Evolutionary conservation across 2,888 invertebrate genomes (phyloP), one percentile per base, ranked within the genome.

Genomic region (Lasioglossum villosulum): DNA sequence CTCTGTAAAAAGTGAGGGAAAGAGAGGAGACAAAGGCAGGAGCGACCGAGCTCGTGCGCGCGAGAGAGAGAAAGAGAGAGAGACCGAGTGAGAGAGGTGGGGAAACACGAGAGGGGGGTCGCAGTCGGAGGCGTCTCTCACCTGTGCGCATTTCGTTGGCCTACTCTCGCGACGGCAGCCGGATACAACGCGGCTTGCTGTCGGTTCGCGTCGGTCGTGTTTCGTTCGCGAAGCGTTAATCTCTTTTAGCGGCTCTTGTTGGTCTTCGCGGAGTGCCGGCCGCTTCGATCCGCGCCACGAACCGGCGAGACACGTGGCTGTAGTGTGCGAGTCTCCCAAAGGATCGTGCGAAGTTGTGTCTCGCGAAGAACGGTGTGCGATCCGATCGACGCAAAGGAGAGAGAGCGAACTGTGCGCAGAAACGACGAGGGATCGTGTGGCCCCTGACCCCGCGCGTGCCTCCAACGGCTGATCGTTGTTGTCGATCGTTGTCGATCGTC

Each of bases 91-190:
- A 37, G 68, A 70, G 37, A 78, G 59, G 79, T 68, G 72, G 73
- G 59, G 78, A 75, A 74, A 73, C 30, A 30, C 12, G 30, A 75
- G 82, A 84, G 56, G 86, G 79, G 82, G 80, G 76, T 63, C 63
- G 63, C 74, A 4, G 78, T 78, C 80, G 81, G 86, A 78, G 86
- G 82, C 89, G 90, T 88, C 90, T 92, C 92, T 93, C 93, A 93
- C 93, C 93, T 93, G 93, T 90, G 89, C 90, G 90, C 91, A 91
- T 91, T 92, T 91, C 90, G 91, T 91, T 91, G 90, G 92, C 93
- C 93, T 92, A 92, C 93, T 93, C 89, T 86, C 87, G 83, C 83
- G 84, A 86, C 83, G 80, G 83, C 88, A 84, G 85, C 86, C 88
- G 87, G 90, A 88, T 91, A 88, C 89, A 80, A 86, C 88, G 90